A percentile compares a stretch with the other conserved stretches of the same genome.
Evolutionary conservation across 2,888 invertebrate species (phyloP).

Genomic region (Girardia tigrina): DNA sequence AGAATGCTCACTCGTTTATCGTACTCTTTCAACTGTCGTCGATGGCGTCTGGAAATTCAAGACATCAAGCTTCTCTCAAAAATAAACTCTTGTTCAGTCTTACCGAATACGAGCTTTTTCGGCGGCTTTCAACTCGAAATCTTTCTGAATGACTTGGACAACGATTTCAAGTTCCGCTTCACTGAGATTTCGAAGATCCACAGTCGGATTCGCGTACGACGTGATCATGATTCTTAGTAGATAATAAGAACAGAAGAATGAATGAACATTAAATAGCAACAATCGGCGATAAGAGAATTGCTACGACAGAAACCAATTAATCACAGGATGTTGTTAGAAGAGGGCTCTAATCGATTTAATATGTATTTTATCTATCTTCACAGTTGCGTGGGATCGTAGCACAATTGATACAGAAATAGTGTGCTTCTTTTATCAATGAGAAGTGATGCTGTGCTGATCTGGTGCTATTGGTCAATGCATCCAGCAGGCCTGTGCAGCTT

Average conservation of each 20-base stretch:
- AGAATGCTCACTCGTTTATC: conserved; percentile 5
- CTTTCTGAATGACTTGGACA: conserved; percentile 6
- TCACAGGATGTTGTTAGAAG: neutral
- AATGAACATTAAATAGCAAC: neutral
- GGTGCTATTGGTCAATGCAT: too few species aligned
- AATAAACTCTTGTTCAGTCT: neutral
- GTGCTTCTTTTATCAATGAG: too few species aligned
- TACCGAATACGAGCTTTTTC: neutral
- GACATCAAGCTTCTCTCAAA: neutral
- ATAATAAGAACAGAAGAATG: neutral
- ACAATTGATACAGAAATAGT: too few species aligned
- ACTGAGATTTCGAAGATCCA: conserved; percentile 4
- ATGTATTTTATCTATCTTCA: neutral
- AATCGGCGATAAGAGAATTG: neutral
- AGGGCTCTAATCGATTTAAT: conserved; percentile 3
- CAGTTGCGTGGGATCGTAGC: conserved; percentile 12
- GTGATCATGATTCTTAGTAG: neutral
- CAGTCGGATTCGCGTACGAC: neutral
- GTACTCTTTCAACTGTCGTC: neutral
- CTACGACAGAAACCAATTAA: neutral
- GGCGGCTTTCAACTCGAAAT: conserved; percentile 8
- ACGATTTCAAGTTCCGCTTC: conserved; percentile 4
- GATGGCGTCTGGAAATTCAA: neutral
- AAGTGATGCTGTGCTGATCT: too few species aligned
- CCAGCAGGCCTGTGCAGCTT: too few species aligned